Evolutionary conservation across 2,888 invertebrate species (phyloP).

Genomic region (Apotomis capreana): DNA sequence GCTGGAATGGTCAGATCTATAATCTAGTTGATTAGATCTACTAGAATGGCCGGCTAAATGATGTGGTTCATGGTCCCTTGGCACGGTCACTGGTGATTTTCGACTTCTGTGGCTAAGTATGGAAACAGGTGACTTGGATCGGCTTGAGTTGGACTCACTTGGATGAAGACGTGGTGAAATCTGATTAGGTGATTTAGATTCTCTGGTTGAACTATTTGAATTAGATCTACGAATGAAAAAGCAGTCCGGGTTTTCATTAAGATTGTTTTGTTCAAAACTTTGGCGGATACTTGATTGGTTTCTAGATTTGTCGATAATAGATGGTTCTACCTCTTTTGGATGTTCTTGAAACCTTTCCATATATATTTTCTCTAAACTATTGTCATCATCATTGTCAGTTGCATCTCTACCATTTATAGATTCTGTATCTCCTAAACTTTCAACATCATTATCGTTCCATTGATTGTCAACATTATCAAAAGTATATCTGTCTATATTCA

Average conservation of each 20-base stretch:
- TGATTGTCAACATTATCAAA: conserved; percentile 53
- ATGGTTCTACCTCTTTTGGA: conserved; percentile 58
- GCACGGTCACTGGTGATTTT: conserved; percentile 47
- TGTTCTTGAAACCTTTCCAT: conserved; percentile 67
- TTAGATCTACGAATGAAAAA: conserved; percentile 66
- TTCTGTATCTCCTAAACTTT: conserved; percentile 45
- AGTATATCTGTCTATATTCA: conserved; percentile 47
- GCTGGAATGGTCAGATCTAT: neutral
- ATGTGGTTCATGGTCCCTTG: conserved; percentile 22
- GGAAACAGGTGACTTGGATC: conserved; percentile 60
- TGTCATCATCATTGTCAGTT: conserved; percentile 60
- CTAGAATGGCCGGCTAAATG: conserved; percentile 2
- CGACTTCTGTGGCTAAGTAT: conserved; percentile 53
- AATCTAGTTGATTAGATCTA: neutral
- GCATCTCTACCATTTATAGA: conserved; percentile 46
- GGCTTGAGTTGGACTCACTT: conserved; percentile 46
- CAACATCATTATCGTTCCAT: conserved; percentile 44
- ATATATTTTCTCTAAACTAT: conserved; percentile 73
- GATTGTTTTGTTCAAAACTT: conserved; percentile 45
- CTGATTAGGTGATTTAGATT: conserved; percentile 56
- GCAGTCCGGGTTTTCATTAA: conserved; percentile 52
- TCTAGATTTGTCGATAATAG: conserved; percentile 47
- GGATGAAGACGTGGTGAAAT: conserved; percentile 48
- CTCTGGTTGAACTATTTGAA: conserved; percentile 51
- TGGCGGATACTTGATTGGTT: conserved; percentile 4